Evolutionary conservation across 2,888 invertebrate genomes (phyloP).

Genomic region (Chloromyia formosa): DNA sequence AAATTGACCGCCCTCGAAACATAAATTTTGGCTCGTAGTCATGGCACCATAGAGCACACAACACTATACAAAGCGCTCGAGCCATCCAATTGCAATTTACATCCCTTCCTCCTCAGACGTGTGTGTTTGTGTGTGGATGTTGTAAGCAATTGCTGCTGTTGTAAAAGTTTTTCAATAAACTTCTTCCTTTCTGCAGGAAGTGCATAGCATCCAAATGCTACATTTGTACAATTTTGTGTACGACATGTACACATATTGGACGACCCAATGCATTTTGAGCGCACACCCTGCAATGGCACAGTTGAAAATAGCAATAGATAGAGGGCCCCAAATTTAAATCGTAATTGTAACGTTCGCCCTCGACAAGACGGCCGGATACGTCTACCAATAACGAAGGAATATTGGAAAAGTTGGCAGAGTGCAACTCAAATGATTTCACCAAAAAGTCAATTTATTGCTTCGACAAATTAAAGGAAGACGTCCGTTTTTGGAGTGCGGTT

Average conservation of each 20-base stretch:
- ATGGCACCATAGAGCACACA: neutral
- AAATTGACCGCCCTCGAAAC: constrained; percentile 2
- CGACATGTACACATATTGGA: neutral
- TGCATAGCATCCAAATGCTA: constrained; percentile 2
- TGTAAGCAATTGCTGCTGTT: constrained; percentile 18
- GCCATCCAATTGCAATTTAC: constrained; percentile 12
- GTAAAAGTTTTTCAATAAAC: constrained; percentile 26
- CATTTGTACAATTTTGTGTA: constrained; percentile 2
- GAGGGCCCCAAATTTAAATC: neutral
- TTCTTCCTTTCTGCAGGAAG: constrained; percentile 16
- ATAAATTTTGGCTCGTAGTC: constrained; percentile 15
- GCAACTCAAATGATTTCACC: neutral
- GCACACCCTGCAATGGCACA: neutral
- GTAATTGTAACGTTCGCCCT: neutral
- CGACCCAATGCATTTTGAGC: neutral
- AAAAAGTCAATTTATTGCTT: constrained; percentile 10
- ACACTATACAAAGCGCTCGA: neutral
- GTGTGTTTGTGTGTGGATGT: neutral
- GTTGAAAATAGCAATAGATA: constrained; percentile 2
- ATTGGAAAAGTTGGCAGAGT: constrained; percentile 12
- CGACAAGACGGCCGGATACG: neutral
- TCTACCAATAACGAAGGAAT: constrained; percentile 8
- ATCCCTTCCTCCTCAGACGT: neutral
- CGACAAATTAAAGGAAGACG: neutral
- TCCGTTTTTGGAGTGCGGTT: too few relatives aligned